Evolutionary conservation across 2,113 vertebrate species (phyloP).

Genomic region (Tauraco erythrolophus): DNA sequence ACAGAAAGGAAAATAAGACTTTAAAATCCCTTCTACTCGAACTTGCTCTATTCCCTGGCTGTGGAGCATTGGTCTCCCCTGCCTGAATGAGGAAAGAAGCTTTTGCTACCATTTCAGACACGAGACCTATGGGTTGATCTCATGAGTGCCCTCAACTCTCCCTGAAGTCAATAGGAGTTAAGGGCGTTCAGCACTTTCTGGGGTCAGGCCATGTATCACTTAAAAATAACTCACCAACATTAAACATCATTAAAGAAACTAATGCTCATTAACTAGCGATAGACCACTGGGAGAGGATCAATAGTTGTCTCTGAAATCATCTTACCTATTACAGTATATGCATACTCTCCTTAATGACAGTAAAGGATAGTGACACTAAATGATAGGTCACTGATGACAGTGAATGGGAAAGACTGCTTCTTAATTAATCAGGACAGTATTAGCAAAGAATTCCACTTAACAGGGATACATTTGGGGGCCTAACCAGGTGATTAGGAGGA

Average conservation of each 20-base stretch:
- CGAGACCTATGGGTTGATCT: background rate
- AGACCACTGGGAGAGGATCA: slow-evolving; percentile 64
- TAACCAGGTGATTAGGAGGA: slow-evolving; percentile 40
- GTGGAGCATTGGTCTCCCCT: background rate
- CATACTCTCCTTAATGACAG: slow-evolving; percentile 53
- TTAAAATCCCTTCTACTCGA: background rate
- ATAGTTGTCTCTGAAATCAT: slow-evolving; percentile 60
- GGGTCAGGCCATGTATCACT: slow-evolving; percentile 67
- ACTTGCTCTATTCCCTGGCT: background rate
- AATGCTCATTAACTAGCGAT: slow-evolving; percentile 70
- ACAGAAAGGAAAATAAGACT: background rate
- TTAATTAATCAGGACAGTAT: slow-evolving; percentile 63
- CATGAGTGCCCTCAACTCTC: slow-evolving; percentile 18
- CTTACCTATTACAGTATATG: slow-evolving; percentile 46
- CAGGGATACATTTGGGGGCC: background rate
- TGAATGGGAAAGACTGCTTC: slow-evolving; percentile 47
- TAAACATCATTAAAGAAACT: slow-evolving; percentile 71
- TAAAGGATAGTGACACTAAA: slow-evolving; percentile 49
- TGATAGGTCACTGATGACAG: slow-evolving; percentile 60
- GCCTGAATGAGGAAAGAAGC: background rate
- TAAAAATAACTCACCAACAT: slow-evolving; percentile 69
- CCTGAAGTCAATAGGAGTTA: slow-evolving; percentile 43
- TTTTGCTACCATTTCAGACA: background rate
- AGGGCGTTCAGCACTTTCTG: slow-evolving; percentile 42
- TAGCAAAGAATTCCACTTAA: slow-evolving; percentile 63